A percentile compares a stretch with the other conserved stretches of the same genome.
phyloP scores from a whole-genome alignment of 2,888 invertebrate species.

The Reticulitermes lucifugus region DNA sequence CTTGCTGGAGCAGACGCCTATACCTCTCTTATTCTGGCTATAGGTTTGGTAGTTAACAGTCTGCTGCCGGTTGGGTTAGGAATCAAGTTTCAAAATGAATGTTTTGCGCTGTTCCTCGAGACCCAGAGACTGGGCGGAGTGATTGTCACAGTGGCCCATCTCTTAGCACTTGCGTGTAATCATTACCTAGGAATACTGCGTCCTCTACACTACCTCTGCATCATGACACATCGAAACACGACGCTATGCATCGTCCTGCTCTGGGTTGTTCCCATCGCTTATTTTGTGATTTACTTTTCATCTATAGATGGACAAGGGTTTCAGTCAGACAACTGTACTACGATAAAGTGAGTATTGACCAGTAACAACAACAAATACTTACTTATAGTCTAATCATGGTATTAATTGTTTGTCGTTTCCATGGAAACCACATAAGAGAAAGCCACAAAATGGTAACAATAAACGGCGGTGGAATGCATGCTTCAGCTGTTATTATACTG shows the following conservation, averaged over 20 bases:
- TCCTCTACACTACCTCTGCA: constrained; percentile 73
- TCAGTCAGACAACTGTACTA: constrained; percentile 57
- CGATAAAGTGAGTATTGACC: constrained; percentile 35
- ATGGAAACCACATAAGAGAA: no score
- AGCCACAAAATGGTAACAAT: no score
- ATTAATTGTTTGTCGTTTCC: no score
- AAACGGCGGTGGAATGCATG: no score
- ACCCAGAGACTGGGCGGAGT: constrained; percentile 69
- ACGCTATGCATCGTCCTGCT: constrained; percentile 65
- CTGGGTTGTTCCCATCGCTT: constrained; percentile 69
- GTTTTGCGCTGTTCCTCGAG: constrained; percentile 57
- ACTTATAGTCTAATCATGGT: no score
- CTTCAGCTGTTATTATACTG: no score
- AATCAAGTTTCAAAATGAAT: constrained; percentile 46
- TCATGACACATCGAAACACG: constrained; percentile 68
- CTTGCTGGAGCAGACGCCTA: constrained; percentile 71
- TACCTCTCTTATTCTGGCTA: constrained; percentile 67
- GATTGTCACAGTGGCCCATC: constrained; percentile 72
- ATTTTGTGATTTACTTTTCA: constrained; percentile 67
- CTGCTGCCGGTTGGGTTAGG: constrained; percentile 63
- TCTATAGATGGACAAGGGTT: constrained; percentile 65
- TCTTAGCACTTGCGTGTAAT: constrained; percentile 73
- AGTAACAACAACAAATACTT: no score
- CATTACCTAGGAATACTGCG: constrained; percentile 74
- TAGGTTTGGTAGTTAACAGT: constrained; percentile 68